Evolutionary conservation across 2,888 invertebrate species (phyloP), one percentile per base, ranked within the genome.

Genomic region (Drosophila fungiperda): DNA sequence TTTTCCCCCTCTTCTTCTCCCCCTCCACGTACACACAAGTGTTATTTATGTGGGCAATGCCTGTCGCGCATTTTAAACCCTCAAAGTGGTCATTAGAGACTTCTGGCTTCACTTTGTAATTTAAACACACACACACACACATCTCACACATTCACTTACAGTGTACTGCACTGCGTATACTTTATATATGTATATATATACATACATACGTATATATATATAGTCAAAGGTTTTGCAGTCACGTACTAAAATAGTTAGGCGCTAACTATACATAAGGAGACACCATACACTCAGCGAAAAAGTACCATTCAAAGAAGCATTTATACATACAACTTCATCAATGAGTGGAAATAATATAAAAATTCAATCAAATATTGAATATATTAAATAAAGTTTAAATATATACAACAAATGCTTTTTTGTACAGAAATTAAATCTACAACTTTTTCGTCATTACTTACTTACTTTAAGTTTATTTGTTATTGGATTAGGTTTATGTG

Each of bases 41-140:
- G 88, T 85, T 85, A 86, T 85, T 85, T 89, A 89, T 89, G 86
- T 78, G 83, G 83, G 77, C 73, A 74, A 82, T 89, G 90, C 72
- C 89, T 84, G 84, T 87, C 84, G 86, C 88, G 87, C 88, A 82
- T 89, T 85, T 85, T 87, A 85, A 85, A 78, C 87, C 85, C 90
- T 89, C 87, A 87, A 87, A 90, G 87, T 87, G 89, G 90, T 90
- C 89, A 90, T 90, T 87, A 90, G 90, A 78, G 90, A 87, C 80
- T 83, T 82, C 17, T 55, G 82, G 81, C 73, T 78, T 83, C 86
- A 78, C 81, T 87, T 72, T 69, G 85, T 76, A 82, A 87, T 87
- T 89, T 71, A 54, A 45, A 57, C 70, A 62, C 74, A 42, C 62
- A 54, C 52, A 69, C 49, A 68, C 36, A 60, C 45, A 60, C 45